Base-by-base conservation (phyloP, 1,140 invertebrate genomes). In the Dufourea novaeangliae region DNA sequence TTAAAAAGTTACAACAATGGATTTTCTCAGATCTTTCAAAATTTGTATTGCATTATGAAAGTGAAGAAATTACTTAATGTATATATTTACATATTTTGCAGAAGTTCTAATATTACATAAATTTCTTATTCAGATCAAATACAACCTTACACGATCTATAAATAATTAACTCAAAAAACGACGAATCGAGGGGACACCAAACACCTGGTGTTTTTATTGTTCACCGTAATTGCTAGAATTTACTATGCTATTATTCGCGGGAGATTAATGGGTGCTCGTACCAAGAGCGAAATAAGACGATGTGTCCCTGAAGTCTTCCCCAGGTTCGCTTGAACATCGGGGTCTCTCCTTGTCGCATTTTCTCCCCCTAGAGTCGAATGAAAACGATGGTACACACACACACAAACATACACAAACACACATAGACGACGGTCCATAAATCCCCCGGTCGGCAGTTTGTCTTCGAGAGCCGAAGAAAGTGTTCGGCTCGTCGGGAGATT, bases 361-460 rank as follows among this genome's bases (percentile, higher is more conserved):
- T 39, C 34, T 17, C 8, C 14, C 10, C 12, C n/a, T n/a, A n/a
- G n/a, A 37, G 41, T 14, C 22, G 17, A 29, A 22, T 10, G 70
- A n/a, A 52, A 64, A 73, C 14, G 59, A 72, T n/a, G 29, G 27
- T 27, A 20, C 34, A 41, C 5, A 56, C 44, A n/a, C n/a, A n/a
- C n/a, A n/a, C n/a, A n/a, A n/a, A n/a, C n/a, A n/a, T n/a, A n/a
- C n/a, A n/a, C n/a, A n/a, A n/a, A n/a, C n/a, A n/a, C n/a, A n/a
- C 7, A 1, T 17, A n/a, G 7, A n/a, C 22, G 41, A 11, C 7
- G 20, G 3, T 8, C 32, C 41, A 64, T 70, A 57, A 70, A 70
- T 82, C 29, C 59, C 37, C 17, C 34, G 27, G 22, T 25, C 17
- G 59, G 11, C 70, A 54, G 37, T 81, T 82, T 70, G 63, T 62